These are phyloP conservation scores for Ruditapes philippinarum DNA, from an alignment of 1,140 invertebrate species.

Conservation along the genomic window DNA sequence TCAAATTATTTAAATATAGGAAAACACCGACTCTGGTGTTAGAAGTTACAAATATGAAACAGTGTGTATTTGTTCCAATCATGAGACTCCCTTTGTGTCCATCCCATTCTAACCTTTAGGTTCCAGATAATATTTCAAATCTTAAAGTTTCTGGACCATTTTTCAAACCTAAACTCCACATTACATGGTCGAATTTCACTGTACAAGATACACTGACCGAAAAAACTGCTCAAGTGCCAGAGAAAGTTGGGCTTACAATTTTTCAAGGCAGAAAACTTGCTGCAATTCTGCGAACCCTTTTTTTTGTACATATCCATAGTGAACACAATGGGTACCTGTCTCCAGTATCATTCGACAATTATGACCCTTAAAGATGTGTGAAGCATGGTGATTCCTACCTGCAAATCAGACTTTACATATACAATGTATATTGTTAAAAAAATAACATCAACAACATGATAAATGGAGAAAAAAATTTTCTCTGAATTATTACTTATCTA, in stretches of 20 bases:
- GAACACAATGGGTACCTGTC: conserved; percentile 32
- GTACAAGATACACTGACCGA: not conserved
- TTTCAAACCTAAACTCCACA: not conserved
- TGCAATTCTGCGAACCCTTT: not conserved
- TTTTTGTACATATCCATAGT: conserved; percentile 12
- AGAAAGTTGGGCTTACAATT: not conserved
- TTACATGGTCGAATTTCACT: conserved; percentile 7
- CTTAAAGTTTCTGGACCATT: not conserved
- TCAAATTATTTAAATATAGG: not conserved
- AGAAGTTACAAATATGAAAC: conserved; percentile 17
- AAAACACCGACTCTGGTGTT: not conserved
- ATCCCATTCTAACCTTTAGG: not conserved
- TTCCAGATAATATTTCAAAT: not conserved
- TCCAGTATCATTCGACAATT: not conserved
- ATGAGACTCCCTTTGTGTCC: conserved; percentile 32
- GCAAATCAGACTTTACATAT: too few species aligned
- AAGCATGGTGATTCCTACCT: not conserved
- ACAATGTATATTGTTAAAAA: too few species aligned
- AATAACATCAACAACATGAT: too few species aligned
- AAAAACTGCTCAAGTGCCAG: not conserved
- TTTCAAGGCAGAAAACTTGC: not conserved
- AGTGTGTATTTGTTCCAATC: conserved; percentile 22
- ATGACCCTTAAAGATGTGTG: not conserved
- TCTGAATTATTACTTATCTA: too few species aligned
- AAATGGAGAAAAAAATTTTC: too few species aligned